A percentile compares a stretch with the other conserved stretches of the same genome.
Conservation (phyloP, 2,113 vertebrate species). For the Rhegmatorhina hoffmannsi region DNA sequence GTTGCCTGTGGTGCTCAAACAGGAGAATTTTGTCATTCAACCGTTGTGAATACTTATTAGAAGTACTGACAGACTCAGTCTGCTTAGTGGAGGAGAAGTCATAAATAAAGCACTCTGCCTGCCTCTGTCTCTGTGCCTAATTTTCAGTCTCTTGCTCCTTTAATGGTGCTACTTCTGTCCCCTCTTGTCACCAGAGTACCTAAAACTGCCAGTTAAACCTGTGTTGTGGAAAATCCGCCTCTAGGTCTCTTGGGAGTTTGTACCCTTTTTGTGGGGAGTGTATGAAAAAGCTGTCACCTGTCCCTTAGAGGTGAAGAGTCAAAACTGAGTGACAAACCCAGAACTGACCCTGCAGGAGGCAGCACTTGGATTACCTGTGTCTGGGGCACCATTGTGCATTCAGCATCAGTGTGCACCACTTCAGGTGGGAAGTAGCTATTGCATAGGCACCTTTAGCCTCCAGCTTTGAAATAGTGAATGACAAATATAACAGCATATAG, state of each 20-base stretch:
- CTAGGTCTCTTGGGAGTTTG: background rate
- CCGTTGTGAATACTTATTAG: background rate
- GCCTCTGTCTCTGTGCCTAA: rapidly evolving
- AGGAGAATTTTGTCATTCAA: background rate
- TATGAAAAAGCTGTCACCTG: background rate
- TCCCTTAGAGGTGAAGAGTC: background rate
- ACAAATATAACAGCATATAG: background rate
- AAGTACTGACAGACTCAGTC: background rate
- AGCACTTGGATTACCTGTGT: background rate
- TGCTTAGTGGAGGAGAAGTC: background rate
- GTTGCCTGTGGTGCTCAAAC: background rate
- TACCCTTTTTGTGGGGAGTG: background rate
- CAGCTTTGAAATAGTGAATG: background rate
- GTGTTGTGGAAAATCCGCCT: background rate
- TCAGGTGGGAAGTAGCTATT: background rate
- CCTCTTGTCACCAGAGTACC: background rate
- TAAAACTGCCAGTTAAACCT: background rate
- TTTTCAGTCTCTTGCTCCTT: background rate
- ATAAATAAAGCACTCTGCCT: background rate
- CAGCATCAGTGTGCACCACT: background rate
- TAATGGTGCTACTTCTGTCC: background rate
- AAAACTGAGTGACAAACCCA: background rate
- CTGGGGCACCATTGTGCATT: rapidly evolving
- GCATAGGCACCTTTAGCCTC: background rate
- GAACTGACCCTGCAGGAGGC: background rate